Conservation (phyloP, 1,140 invertebrate genomes). For the Harlomillsia oculata region DNA sequence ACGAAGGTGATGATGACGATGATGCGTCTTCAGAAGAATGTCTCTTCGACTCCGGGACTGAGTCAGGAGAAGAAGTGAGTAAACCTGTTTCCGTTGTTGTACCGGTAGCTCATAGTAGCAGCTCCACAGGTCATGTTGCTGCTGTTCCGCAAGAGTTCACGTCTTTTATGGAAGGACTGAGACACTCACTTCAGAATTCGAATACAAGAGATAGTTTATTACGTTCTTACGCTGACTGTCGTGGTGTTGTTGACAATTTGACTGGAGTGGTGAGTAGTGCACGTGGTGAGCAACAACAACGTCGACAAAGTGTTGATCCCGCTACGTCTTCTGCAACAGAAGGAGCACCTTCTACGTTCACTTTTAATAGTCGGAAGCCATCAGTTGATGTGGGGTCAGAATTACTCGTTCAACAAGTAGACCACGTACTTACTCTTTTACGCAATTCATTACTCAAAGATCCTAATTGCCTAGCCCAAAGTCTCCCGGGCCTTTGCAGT, state of each 20-base stretch:
- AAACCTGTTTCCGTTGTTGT: neutral
- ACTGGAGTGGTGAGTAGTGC: no score
- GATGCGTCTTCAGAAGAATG: constrained; percentile 24
- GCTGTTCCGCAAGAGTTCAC: constrained; percentile 31
- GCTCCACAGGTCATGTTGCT: neutral
- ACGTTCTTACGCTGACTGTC: no score
- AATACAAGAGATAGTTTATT: no score
- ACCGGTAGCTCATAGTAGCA: neutral
- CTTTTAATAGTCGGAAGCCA: neutral
- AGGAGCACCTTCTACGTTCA: no score
- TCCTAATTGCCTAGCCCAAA: constrained; percentile 17
- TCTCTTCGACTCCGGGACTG: constrained; percentile 53
- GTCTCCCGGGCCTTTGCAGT: neutral
- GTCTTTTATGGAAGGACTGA: constrained; percentile 38
- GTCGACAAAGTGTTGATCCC: constrained; percentile 2
- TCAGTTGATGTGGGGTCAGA: neutral
- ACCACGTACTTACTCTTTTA: constrained; percentile 60
- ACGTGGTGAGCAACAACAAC: no score
- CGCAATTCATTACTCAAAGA: constrained; percentile 51
- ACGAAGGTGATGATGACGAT: constrained; percentile 20
- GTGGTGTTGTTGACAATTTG: no score
- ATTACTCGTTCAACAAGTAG: constrained; percentile 61
- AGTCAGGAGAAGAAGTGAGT: constrained; percentile 52
- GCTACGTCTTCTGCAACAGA: no score
- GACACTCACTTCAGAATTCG: constrained; percentile 32